Evolutionary conservation across 2,888 invertebrate genomes (phyloP).

Genomic region (Tholera decimalis): DNA sequence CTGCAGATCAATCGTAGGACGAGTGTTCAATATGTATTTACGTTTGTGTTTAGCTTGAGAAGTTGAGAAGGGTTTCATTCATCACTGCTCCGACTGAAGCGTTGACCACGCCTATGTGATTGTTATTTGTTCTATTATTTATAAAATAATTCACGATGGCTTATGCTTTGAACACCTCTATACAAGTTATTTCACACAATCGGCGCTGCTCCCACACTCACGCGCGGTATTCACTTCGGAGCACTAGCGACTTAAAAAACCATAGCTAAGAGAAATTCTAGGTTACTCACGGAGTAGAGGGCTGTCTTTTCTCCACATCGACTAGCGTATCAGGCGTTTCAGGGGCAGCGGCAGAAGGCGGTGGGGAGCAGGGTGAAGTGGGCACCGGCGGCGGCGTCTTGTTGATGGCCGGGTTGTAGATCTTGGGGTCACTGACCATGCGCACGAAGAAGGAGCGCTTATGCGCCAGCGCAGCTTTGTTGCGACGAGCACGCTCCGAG

Average conservation of each 20-base stretch:
- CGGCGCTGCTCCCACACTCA: too few species aligned
- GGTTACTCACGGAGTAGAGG: slow-evolving; percentile 81
- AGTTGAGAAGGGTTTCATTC: not conserved
- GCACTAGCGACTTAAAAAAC: not conserved
- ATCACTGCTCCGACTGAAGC: not conserved
- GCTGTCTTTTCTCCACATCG: slow-evolving; percentile 71
- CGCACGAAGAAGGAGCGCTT: slow-evolving; percentile 99
- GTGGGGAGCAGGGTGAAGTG: slow-evolving; percentile 89
- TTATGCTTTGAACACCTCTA: not conserved
- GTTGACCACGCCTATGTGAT: too few species aligned
- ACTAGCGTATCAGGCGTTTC: slow-evolving; percentile 81
- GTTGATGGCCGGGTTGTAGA: slow-evolving; percentile 98
- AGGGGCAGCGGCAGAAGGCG: slow-evolving; percentile 78
- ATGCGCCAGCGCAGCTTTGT: slow-evolving; percentile 96
- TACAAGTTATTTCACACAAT: not conserved
- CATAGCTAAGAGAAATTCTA: not conserved
- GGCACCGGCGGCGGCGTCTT: slow-evolving; percentile 93
- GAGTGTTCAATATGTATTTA: not conserved
- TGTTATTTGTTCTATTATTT: too few species aligned
- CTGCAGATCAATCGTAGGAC: not conserved
- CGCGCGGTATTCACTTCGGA: too few species aligned
- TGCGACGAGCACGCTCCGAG: slow-evolving; percentile 94
- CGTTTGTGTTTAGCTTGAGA: too few species aligned
- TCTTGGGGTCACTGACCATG: slow-evolving; percentile 99
- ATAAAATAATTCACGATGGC: too few species aligned